A percentile compares a stretch with the other conserved stretches of the same genome.
phyloP scores from a whole-genome alignment of 2,888 invertebrate genomes.

The Blastobasis adustella region DNA sequence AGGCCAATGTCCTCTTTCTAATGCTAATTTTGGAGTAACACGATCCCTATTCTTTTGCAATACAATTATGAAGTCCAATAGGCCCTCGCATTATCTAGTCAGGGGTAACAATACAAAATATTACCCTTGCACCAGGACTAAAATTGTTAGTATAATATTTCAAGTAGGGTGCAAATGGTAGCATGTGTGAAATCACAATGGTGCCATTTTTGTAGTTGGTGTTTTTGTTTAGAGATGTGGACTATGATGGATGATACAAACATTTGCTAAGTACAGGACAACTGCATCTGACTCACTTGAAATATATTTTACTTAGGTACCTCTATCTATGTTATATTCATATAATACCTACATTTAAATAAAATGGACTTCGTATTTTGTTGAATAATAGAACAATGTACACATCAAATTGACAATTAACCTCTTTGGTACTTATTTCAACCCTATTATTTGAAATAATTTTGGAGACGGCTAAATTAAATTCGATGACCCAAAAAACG shows the following conservation, averaged over 20 bases:
- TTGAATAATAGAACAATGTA: too few relatives aligned
- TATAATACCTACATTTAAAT: too few relatives aligned
- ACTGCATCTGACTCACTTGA: too few relatives aligned
- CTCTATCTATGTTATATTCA: too few relatives aligned
- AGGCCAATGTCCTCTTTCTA: conserved; percentile 36
- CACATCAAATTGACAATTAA: too few relatives aligned
- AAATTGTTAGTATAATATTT: conserved; percentile 71
- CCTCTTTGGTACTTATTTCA: too few relatives aligned
- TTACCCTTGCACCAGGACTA: conserved; percentile 50
- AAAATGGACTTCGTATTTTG: too few relatives aligned
- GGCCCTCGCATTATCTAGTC: conserved; percentile 73
- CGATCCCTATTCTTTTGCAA: conserved; percentile 58
- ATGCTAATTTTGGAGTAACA: conserved; percentile 65
- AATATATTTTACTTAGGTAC: too few relatives aligned
- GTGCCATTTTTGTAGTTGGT: conserved; percentile 34
- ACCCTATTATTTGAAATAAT: too few relatives aligned
- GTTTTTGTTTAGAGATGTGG: conserved; percentile 38
- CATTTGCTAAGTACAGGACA: too few relatives aligned
- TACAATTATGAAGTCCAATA: conserved; percentile 65
- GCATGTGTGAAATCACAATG: conserved; percentile 68
- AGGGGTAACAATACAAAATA: conserved; percentile 54
- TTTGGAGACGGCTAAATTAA: too few relatives aligned
- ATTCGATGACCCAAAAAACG: too few relatives aligned
- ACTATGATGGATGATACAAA: conserved; percentile 44
- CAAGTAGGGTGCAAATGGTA: conserved; percentile 57